Percentiles rank a stretch among this genome's conserved stretches.
These are phyloP conservation scores for Apostichopus japonicus DNA, from an alignment of 35 echinoderm and acorn worm genomes.

Conservation along the genomic window DNA sequence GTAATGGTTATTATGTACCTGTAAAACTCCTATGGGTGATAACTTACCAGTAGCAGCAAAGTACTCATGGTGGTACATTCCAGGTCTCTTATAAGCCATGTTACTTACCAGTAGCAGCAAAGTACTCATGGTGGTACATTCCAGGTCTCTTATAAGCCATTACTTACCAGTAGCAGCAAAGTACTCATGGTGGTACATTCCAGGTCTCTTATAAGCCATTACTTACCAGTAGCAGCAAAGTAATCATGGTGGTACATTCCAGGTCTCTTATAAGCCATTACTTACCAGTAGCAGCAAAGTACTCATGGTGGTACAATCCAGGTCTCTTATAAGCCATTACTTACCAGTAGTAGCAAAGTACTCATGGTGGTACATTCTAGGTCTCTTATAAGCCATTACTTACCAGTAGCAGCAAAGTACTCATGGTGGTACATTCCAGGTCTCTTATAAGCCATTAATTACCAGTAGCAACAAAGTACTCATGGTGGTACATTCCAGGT, in stretches of 20 bases:
- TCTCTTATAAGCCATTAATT: too few species aligned
- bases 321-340: background rate
- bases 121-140: constrained; percentile 34
- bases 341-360: too few species aligned
- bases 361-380: too few species aligned
- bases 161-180: background rate
- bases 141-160: background rate
- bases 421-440: too few species aligned
- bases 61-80: constrained; percentile 38
- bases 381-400: too few species aligned
- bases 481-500: too few species aligned
- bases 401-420: too few species aligned
- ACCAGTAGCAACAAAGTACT: too few species aligned
- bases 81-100: background rate
- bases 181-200: constrained; percentile 33
- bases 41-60: background rate
- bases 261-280: background rate
- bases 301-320: constrained; percentile 25
- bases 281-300: background rate
- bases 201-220: background rate
- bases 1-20: too few species aligned
- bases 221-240: background rate
- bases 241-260: constrained; percentile 33
- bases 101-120: background rate
- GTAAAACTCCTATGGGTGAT: background rate